A percentile compares a stretch with the other conserved stretches of the same genome.
Conservation (phyloP, 2,888 invertebrate genomes). For the Cheilosia vernalis region DNA sequence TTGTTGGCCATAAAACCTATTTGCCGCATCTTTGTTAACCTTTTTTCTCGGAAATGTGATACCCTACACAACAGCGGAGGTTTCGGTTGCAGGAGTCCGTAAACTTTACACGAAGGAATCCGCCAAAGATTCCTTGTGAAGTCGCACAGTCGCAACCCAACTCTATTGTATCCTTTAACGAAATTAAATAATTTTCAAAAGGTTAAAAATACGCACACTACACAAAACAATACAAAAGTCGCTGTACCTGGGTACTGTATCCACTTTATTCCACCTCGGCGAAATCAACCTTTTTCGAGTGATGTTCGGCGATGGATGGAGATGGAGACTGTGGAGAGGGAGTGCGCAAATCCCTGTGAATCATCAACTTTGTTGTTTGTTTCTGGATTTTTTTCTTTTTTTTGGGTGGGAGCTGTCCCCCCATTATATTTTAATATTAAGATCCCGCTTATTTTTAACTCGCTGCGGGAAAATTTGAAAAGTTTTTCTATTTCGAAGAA, state of each 20-base stretch:
- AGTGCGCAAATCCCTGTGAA: constrained; percentile 42
- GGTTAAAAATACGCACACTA: constrained; percentile 19
- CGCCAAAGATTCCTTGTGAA: not conserved
- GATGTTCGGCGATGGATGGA: not conserved
- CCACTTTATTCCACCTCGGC: constrained; percentile 37
- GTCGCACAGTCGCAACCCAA: not conserved
- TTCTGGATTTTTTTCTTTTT: constrained; percentile 35
- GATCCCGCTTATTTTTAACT: constrained; percentile 69
- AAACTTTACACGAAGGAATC: constrained; percentile 43
- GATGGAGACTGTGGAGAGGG: not conserved
- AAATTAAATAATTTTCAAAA: constrained; percentile 56
- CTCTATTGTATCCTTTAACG: constrained; percentile 21
- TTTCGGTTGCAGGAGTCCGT: constrained; percentile 25
- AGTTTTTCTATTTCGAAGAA: constrained; percentile 64
- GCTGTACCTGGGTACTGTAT: constrained; percentile 15
- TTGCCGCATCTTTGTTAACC: constrained; percentile 39
- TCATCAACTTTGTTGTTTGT: constrained; percentile 69
- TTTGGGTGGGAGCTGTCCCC: constrained; percentile 4
- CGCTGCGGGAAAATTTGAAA: constrained; percentile 69
- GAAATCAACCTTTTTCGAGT: constrained; percentile 35
- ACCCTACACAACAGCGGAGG: constrained; percentile 39
- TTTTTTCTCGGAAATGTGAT: constrained; percentile 26
- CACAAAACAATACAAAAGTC: constrained; percentile 14
- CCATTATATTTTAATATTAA: constrained; percentile 66
- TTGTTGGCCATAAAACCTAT: constrained; percentile 57